Base-by-base conservation (phyloP, 2,888 invertebrate species). In the Mesorhabditis spiculigera region DNA sequence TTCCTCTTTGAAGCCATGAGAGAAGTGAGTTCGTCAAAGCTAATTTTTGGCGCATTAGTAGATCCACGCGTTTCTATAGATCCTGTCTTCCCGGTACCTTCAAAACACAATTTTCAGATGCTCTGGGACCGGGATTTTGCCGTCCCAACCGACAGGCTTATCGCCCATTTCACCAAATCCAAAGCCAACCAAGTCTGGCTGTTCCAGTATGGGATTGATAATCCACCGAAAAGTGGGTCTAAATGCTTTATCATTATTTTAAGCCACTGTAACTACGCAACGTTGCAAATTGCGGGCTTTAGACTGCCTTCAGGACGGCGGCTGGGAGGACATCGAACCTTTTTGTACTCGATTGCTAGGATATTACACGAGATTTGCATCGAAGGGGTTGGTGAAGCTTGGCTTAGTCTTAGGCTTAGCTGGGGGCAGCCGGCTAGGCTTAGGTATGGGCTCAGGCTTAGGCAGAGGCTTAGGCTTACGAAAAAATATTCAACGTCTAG, bases 131-230 rank as follows among this genome's bases (percentile, higher is more conserved):
- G 70, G 5, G 72, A 72, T 42, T 72, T 68, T 63, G 65, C 62
- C 4, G 64, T 68, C 13, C 70, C 72, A 4, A 65, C 67, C n/a
- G 61, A 70, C 43, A n/a, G 58, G 6, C 8, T 74, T n/a, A 63
- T 67, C 65, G 63, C 66, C 45, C 65, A 67, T 65, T 66, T 45
- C 44, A 43, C 63, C 10, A 67, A 67, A 13, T 66, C 64, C 45
- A 72, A 72, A 65, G 68, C 68, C 66, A 73, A 69, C 45, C 63
- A 66, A 28, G 65, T 75, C 4, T 74, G 69, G 69, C 68, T 74
- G 4, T 43, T 74, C 45, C 71, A 74, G 64, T 70, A 72, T 61
- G 61, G 63, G 8, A 68, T 72, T 63, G 70, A 72, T 43, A 63
- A 45, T 43, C 70, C 72, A 1, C 62, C 66, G 28, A 68, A 45